Evolutionary conservation across 1,140 invertebrate genomes (phyloP), one percentile per base, ranked within the genome.

Genomic region (Trinorchestia longiramus): DNA sequence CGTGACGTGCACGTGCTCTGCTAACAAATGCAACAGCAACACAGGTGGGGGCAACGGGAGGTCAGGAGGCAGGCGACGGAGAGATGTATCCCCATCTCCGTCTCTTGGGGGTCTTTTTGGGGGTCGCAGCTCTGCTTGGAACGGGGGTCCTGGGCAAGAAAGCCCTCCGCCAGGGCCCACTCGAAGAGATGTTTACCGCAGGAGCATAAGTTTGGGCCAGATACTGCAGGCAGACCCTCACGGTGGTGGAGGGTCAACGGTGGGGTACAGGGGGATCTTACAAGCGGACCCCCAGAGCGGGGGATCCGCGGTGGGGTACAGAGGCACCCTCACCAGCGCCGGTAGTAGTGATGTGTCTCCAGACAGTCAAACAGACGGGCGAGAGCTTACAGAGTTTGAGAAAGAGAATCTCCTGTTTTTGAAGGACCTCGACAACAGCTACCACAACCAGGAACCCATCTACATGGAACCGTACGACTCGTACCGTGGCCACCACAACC

Each of bases 361-460:
- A 42, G 95, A 77, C 4, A 53, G 57, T 28, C 43, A 91, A 28
- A 44, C n/a, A 0, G 96, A 53, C 28, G 95, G 36, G 0, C 88
- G 95, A 0, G 96, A 96, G 43, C 94, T 96, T 41, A 96, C 96
- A 40, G 96, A 96, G 43, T 96, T 96, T 77, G 96, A 96, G 87
- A 96, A 96, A 94, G 96, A 96, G 53, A 96, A 96, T 47, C 53
- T 96, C 1, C 92, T 96, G 0, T 96, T 96, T 44, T 47, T 96
- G 44, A 95, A 87, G 17, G 92, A 96, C 19, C 77, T 96, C 43
- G 96, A 96, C 87, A 96, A 96, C 96, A 96, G 96, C 90, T 96
- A 96, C 53, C 92, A 94, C 44, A 44, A 94, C 92, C 92, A 94
- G 44, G 92, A 94, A 40, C 92, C 92, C 17, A 45, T 94, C 43